Conservation (phyloP, 2,797 vertebrate genomes). For the Discoglossus pictus region DNA sequence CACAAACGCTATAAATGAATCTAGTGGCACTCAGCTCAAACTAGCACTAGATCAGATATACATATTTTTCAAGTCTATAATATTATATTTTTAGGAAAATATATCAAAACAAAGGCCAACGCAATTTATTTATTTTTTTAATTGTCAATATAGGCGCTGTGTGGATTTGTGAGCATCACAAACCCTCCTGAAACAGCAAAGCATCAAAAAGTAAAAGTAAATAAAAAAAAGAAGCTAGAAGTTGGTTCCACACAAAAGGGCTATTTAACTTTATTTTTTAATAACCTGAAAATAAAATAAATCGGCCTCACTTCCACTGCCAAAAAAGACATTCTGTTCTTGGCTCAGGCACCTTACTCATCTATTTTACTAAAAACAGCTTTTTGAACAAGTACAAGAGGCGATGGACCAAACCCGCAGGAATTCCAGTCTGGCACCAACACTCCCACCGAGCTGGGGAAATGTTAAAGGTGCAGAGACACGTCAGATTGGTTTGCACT, state of each 20-base stretch:
- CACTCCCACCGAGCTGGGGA: slow-evolving; percentile 64
- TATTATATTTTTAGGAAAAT: too few relatives aligned
- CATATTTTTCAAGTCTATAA: too few relatives aligned
- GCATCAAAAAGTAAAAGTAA: not conserved
- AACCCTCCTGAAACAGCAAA: slow-evolving; percentile 1
- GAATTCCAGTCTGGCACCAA: slow-evolving; percentile 85
- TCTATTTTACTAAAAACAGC: slow-evolving; percentile 79
- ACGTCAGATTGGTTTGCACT: too few relatives aligned
- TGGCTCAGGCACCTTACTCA: slow-evolving; percentile 72
- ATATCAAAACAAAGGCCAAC: too few relatives aligned
- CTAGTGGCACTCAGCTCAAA: too few relatives aligned
- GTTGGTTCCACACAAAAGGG: slow-evolving; percentile 38
- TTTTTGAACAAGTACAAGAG: slow-evolving; percentile 87
- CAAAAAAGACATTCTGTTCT: slow-evolving; percentile 91
- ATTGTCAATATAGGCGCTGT: too few relatives aligned
- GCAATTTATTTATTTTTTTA: too few relatives aligned
- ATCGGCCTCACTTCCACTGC: slow-evolving; percentile 69
- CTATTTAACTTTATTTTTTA: slow-evolving; percentile 55
- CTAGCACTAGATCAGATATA: too few relatives aligned
- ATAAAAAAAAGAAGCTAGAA: slow-evolving; percentile 13
- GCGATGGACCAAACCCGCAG: slow-evolving; percentile 86
- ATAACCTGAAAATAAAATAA: slow-evolving; percentile 67
- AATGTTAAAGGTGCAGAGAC: too few relatives aligned
- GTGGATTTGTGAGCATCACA: too few relatives aligned
- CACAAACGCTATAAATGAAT: too few relatives aligned